These are phyloP conservation scores for Chydorus sphaericus DNA, from an alignment of 2,888 invertebrate genomes.

Conservation along the genomic window DNA sequence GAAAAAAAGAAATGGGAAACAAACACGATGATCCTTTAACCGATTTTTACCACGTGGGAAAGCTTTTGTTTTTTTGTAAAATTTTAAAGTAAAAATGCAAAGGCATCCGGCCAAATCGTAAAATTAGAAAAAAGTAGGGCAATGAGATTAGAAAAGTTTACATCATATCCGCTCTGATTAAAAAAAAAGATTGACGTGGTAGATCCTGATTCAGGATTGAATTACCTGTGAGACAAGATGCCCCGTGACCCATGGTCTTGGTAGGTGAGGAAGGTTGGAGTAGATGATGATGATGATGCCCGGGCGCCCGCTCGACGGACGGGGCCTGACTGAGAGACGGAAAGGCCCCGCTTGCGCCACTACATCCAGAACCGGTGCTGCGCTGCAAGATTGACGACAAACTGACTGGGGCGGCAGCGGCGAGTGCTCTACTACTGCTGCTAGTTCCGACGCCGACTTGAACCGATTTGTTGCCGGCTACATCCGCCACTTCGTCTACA, in stretches of 20 bases:
- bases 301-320: conserved; percentile 8
- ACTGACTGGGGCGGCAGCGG: conserved; percentile 11
- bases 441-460: conserved; percentile 1
- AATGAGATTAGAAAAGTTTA: no score
- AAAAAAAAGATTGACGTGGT: no score
- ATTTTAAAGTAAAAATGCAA: no score
- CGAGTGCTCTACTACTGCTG: background rate
- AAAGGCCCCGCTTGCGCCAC: background rate
- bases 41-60: no score
- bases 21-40: no score
- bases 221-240: conserved; percentile 13
- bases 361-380: background rate
- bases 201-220: no score
- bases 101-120: no score
- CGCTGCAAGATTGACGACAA: conserved; percentile 14
- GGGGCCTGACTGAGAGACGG: conserved; percentile 5
- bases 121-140: no score
- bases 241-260: conserved; percentile 18
- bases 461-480: background rate
- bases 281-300: background rate
- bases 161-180: no score
- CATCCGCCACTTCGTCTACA: background rate
- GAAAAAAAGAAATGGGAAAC: no score
- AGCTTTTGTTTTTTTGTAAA: no score
- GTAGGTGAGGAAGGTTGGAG: conserved; percentile 2